phyloP scores from a whole-genome alignment of 2,888 invertebrate genomes.

The Endotricha flammealis region DNA sequence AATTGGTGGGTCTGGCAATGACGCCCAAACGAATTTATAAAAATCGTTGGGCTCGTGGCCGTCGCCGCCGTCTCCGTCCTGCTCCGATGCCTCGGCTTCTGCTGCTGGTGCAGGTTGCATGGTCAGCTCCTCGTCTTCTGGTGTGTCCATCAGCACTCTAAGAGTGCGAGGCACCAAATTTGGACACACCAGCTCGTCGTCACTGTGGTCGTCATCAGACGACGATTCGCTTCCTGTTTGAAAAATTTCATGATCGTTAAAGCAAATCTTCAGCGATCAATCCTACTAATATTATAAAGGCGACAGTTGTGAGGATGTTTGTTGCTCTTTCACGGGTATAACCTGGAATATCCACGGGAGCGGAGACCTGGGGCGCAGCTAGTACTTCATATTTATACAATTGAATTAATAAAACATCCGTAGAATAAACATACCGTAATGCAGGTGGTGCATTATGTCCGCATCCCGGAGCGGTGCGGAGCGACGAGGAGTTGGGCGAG shows the following conservation, averaged over 20 bases:
- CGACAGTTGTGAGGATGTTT: too few relatives aligned
- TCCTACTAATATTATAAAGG: too few relatives aligned
- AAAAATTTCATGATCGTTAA: neutral
- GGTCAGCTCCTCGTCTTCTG: neutral
- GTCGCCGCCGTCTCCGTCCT: neutral
- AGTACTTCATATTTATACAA: too few relatives aligned
- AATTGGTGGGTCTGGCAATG: neutral
- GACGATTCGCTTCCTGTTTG: conserved; percentile 1
- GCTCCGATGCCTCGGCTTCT: neutral
- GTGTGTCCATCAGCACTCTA: conserved; percentile 1
- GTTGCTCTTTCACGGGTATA: too few relatives aligned
- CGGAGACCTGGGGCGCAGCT: too few relatives aligned
- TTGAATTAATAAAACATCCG: too few relatives aligned
- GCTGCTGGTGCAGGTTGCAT: neutral
- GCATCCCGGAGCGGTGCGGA: too few relatives aligned
- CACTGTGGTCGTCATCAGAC: neutral
- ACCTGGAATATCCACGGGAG: too few relatives aligned
- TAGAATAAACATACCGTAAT: too few relatives aligned
- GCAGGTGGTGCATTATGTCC: too few relatives aligned
- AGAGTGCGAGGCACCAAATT: neutral
- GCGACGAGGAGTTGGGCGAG: neutral
- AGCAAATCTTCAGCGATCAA: too few relatives aligned
- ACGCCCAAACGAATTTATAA: neutral
- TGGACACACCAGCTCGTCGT: conserved; percentile 1
- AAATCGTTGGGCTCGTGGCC: neutral